These are phyloP conservation scores for Pseudochaenichthys georgianus DNA, from an alignment of 2,797 vertebrate species.

Conservation along the genomic window DNA sequence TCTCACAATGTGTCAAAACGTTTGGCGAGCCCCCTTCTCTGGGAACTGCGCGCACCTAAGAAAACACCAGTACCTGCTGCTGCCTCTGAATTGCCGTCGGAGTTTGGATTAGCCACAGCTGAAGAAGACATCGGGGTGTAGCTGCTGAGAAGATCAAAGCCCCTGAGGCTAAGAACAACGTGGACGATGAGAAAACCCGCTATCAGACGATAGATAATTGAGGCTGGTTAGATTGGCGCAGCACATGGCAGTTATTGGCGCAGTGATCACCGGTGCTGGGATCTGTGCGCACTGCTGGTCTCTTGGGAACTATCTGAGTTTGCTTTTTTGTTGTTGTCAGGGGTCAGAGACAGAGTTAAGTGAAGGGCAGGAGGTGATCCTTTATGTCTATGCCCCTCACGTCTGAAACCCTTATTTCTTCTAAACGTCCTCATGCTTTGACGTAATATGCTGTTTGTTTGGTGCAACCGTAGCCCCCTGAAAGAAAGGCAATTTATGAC, in stretches of 20 bases:
- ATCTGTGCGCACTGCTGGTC: constrained; percentile 37
- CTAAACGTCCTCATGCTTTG: constrained; percentile 60
- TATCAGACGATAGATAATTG: constrained; percentile 51
- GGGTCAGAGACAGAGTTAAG: constrained; percentile 87
- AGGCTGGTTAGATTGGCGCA: constrained; percentile 65
- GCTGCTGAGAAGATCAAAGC: constrained; percentile 91
- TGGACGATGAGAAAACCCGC: constrained; percentile 85
- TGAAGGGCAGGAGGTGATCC: constrained; percentile 79
- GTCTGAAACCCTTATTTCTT: constrained; percentile 80
- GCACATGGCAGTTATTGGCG: constrained; percentile 70
- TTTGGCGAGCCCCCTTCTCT: constrained; percentile 82
- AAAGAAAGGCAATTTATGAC: constrained; percentile 39
- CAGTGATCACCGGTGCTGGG: constrained; percentile 16
- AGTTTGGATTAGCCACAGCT: constrained; percentile 90
- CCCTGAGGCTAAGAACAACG: constrained; percentile 77
- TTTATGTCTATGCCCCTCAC: constrained; percentile 76
- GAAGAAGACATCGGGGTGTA: constrained; percentile 92
- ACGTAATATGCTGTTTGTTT: constrained; percentile 44
- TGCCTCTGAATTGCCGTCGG: constrained; percentile 78
- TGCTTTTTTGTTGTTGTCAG: constrained; percentile 73
- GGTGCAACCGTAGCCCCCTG: constrained; percentile 17
- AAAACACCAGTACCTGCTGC: constrained; percentile 86
- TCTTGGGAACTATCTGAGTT: constrained; percentile 67
- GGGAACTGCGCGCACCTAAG: constrained; percentile 91
- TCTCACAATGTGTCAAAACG: constrained; percentile 88